These are phyloP conservation scores for Xanthorhoe designata DNA, from an alignment of 2,888 invertebrate genomes.

Conservation along the genomic window DNA sequence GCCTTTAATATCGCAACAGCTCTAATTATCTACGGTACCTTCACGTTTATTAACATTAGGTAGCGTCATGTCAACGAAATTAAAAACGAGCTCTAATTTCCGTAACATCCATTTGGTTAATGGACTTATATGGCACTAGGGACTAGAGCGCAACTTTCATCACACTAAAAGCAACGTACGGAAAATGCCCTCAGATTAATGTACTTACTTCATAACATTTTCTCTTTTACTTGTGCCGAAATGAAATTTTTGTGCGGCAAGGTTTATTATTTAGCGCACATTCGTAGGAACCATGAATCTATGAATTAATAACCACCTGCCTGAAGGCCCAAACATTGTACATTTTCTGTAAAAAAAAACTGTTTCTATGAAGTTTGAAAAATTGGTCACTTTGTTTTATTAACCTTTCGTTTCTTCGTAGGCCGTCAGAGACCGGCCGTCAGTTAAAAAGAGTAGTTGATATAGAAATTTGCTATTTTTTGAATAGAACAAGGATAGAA, in stretches of 20 bases:
- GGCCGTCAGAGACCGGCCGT: background rate
- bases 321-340: conserved; percentile 4
- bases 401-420: background rate
- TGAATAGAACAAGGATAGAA: too few relatives aligned
- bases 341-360: conserved; percentile 10
- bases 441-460: background rate
- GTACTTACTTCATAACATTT: conserved; percentile 75
- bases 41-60: conserved; percentile 69
- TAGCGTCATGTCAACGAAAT: conserved; percentile 78
- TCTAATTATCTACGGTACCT: conserved; percentile 65
- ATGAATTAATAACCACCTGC: conserved; percentile 28
- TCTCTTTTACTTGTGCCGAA: conserved; percentile 53
- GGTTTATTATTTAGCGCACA: conserved; percentile 29
- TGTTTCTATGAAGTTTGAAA: conserved; percentile 1
- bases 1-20: conserved; percentile 48
- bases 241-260: conserved; percentile 40
- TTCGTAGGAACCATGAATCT: conserved; percentile 20
- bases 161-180: conserved; percentile 82
- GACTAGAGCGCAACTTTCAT: conserved; percentile 79
- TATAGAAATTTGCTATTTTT: background rate
- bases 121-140: conserved; percentile 81
- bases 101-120: conserved; percentile 81
- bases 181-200: conserved; percentile 81
- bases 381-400: conserved; percentile 11
- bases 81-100: conserved; percentile 81